Conservation (phyloP, 2,113 vertebrate species). For the Origma solitaria region DNA sequence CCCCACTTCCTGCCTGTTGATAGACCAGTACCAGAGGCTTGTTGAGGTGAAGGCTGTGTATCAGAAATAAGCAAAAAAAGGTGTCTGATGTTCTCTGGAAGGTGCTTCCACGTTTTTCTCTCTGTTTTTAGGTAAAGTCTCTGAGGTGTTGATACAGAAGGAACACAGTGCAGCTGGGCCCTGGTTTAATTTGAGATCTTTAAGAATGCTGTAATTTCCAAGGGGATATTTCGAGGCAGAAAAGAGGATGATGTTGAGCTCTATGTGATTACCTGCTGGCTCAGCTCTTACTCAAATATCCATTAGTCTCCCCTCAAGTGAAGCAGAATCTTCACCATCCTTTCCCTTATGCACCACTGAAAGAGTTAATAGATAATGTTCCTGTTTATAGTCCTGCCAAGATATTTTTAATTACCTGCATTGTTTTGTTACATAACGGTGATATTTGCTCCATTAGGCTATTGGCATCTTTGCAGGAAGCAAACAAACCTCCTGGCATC, state of each 20-base stretch:
- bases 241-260: not conserved
- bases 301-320: not conserved
- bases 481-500: conserved; percentile 42
- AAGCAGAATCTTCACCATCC: not conserved
- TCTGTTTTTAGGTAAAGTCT: not conserved
- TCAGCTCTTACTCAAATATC: not conserved
- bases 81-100: not conserved
- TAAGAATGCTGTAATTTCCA: not conserved
- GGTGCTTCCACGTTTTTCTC: not conserved
- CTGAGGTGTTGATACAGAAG: not conserved
- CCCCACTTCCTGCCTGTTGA: not conserved
- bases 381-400: not conserved
- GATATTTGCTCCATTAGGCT: not conserved
- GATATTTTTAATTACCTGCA: conserved; percentile 30
- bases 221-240: not conserved
- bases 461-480: conserved; percentile 41
- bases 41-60: not conserved
- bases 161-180: not conserved
- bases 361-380: conserved; percentile 10
- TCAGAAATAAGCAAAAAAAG: not conserved
- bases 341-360: not conserved
- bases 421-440: conserved; percentile 19
- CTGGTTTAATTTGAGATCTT: not conserved
- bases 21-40: not conserved
- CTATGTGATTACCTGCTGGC: not conserved